A percentile compares a stretch with the other conserved stretches of the same genome.
These are phyloP conservation scores for Egretta garzetta DNA, from an alignment of 2,113 vertebrate species.

Conservation along the genomic window DNA sequence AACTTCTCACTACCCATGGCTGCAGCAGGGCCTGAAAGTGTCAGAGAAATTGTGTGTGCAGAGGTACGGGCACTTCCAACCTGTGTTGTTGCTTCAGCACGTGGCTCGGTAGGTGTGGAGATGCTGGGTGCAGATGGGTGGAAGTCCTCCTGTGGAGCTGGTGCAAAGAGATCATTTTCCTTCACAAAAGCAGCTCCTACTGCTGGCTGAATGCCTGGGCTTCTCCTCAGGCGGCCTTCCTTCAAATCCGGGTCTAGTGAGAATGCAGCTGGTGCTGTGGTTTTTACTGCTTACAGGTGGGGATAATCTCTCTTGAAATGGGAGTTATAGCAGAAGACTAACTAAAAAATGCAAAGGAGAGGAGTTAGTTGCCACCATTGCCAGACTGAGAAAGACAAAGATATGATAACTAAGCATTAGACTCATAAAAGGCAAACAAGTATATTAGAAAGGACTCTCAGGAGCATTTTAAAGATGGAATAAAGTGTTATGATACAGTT, in stretches of 20 bases:
- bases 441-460: not conserved
- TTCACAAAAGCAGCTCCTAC: not conserved
- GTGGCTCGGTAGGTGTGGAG: not conserved
- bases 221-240: not conserved
- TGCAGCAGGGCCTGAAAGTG: not conserved
- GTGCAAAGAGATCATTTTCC: not conserved
- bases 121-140: not conserved
- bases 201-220: not conserved
- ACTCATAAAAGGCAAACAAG: not conserved
- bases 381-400: not conserved
- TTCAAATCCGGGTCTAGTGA: not conserved
- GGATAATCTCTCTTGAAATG: conserved; percentile 26
- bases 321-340: conserved; percentile 1
- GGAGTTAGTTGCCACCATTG: not conserved
- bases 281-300: conserved; percentile 14
- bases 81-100: not conserved
- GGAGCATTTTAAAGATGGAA: not conserved
- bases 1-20: not conserved
- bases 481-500: not conserved
- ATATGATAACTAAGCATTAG: not conserved
- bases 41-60: not conserved
- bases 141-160: not conserved
- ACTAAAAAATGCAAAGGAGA: not conserved
- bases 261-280: not conserved
- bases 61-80: not conserved